phyloP scores from a whole-genome alignment of 2,797 vertebrate genomes.

The Parambassis ranga region DNA sequence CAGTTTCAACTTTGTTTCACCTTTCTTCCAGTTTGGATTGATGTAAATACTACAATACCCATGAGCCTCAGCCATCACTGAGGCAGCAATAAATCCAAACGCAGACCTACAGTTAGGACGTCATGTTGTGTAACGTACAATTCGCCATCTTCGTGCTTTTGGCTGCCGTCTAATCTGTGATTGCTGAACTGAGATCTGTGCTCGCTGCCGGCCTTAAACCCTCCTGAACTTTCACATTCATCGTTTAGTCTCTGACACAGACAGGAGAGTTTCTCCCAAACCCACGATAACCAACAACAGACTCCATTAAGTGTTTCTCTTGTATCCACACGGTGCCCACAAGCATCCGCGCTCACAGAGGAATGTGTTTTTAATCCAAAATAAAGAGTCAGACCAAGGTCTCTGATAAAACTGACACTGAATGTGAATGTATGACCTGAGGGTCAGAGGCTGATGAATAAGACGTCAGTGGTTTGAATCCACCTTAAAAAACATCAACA shows the following conservation, averaged over 20 bases:
- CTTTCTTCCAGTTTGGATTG: not conserved
- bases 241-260: slow-evolving; percentile 45
- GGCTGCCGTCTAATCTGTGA: not conserved
- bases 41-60: not conserved
- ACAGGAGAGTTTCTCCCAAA: slow-evolving; percentile 45
- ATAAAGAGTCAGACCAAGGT: slow-evolving; percentile 45
- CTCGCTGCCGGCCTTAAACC: slow-evolving; percentile 9
- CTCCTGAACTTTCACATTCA: slow-evolving; percentile 4
- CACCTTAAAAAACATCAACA: not conserved
- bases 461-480: not conserved
- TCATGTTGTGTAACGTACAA: too few relatives aligned
- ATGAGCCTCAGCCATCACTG: not conserved
- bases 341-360: slow-evolving; percentile 33
- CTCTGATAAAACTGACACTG: slow-evolving; percentile 20
- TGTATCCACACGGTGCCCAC: slow-evolving; percentile 42
- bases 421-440: not conserved
- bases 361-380: slow-evolving; percentile 62
- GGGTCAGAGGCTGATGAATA: not conserved
- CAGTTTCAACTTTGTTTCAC: not conserved
- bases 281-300: slow-evolving; percentile 44
- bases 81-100: not conserved
- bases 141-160: not conserved
- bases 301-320: slow-evolving; percentile 40
- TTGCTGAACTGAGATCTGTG: not conserved
- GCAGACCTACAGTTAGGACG: not conserved